phyloP scores from a whole-genome alignment of 1,140 invertebrate genomes.

The Zaprionus ghesquierei region DNA sequence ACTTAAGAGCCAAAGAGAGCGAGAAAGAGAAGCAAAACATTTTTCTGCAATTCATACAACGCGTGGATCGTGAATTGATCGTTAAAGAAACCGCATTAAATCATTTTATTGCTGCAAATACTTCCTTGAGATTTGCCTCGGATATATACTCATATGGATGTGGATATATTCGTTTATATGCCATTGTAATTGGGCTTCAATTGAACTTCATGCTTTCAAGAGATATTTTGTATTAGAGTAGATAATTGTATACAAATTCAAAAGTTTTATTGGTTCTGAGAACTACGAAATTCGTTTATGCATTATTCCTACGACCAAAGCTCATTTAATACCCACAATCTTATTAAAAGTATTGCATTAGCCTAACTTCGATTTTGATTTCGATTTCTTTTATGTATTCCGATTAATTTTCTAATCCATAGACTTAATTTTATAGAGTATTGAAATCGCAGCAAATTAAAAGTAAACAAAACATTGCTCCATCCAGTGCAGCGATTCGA shows the following conservation, averaged over 20 bases:
- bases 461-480: neutral
- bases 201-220: neutral
- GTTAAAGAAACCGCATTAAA: neutral
- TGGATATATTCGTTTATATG: neutral
- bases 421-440: too few species aligned
- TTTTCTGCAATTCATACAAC: neutral
- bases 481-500: neutral
- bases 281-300: neutral
- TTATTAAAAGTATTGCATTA: neutral
- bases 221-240: too few species aligned
- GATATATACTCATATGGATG: neutral
- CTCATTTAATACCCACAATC: neutral
- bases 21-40: neutral
- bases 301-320: too few species aligned
- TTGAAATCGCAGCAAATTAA: neutral
- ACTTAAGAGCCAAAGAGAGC: neutral
- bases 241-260: too few species aligned
- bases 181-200: neutral
- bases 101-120: neutral
- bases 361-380: too few species aligned
- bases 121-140: neutral
- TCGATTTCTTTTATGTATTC: too few species aligned
- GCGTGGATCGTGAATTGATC: neutral
- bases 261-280: neutral
- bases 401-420: too few species aligned